Conservation (phyloP, 2,797 vertebrate genomes). For the Sparidentex hasta region DNA sequence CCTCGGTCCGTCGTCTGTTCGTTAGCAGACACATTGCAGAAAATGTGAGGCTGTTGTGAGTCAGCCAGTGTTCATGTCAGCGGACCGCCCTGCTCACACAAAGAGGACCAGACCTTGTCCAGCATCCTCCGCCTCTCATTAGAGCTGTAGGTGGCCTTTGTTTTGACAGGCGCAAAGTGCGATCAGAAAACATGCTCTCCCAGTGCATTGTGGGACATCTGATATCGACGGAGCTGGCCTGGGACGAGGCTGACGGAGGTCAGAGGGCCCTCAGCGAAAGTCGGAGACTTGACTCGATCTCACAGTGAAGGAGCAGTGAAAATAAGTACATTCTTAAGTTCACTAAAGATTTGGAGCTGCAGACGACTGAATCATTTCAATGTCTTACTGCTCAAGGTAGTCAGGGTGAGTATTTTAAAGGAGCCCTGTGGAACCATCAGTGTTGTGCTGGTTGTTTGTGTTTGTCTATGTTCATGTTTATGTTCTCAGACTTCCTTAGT, state of each 20-base stretch:
- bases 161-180: conserved; percentile 47
- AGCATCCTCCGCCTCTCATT: conserved; percentile 23
- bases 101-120: conserved; percentile 25
- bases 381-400: background rate
- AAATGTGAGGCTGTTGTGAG: conserved; percentile 52
- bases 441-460: too few relatives aligned
- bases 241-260: conserved; percentile 30
- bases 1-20: conserved; percentile 15
- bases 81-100: conserved; percentile 31
- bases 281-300: background rate
- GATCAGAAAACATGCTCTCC: conserved; percentile 21
- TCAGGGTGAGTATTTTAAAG: background rate
- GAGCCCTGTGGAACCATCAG: too few relatives aligned
- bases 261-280: conserved; percentile 21
- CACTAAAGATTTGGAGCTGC: background rate
- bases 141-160: conserved; percentile 46
- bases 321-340: background rate
- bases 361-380: background rate
- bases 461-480: background rate
- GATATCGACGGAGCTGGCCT: conserved; percentile 15
- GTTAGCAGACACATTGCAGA: conserved; percentile 41
- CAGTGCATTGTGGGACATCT: conserved; percentile 46
- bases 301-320: background rate
- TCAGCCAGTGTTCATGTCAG: conserved; percentile 50
- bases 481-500: too few relatives aligned